Evolutionary conservation across 2,888 invertebrate species (phyloP), one percentile per base, ranked within the genome.

Genomic region (Ophion obscuratus): DNA sequence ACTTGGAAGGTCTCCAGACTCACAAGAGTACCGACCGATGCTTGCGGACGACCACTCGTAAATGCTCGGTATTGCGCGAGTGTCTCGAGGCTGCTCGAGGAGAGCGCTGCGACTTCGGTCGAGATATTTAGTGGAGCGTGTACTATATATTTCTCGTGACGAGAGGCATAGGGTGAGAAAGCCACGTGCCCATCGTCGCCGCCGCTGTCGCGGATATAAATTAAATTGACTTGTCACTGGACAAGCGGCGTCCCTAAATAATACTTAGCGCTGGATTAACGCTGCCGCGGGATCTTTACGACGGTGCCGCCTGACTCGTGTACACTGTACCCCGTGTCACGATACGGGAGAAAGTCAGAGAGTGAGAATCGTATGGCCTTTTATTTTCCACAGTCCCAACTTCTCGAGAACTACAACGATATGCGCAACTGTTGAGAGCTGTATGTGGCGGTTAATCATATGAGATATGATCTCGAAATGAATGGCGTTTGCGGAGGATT

Each of bases 221-320:
- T 92, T 91, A 92, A 90, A 91, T 92, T 89, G 91, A 89, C 90
- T 90, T 90, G 91, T 91, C 91, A 89, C 87, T 87, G 88, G 86
- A 81, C 83, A 81, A 73, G 85, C 86, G 87, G 85, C 87, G 90
- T 83, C 90, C 87, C 89, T 90, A 91, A 92, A 91, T 92, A 92
- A 91, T 91, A 90, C 91, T 90, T 90, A 90, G 88, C 89, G 87
- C 84, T 88, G 90, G 90, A 90, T 92, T 91, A 91, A 89, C 90
- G 84, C 84, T 78, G 81, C 81, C 44, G 64, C 62, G 67, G 59
- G 88, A 83, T 90, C 89, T 89, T 91, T 89, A 88, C 71, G 73
- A 77, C 77, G 77, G 64, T 44, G 53, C 77, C 84, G 86, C 75
- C 68, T 64, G 75, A 87, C 87, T 83, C 75, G 80, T 83, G 75